Evolutionary conservation across 2,888 invertebrate species (phyloP).

Genomic region (Seira ritae): DNA sequence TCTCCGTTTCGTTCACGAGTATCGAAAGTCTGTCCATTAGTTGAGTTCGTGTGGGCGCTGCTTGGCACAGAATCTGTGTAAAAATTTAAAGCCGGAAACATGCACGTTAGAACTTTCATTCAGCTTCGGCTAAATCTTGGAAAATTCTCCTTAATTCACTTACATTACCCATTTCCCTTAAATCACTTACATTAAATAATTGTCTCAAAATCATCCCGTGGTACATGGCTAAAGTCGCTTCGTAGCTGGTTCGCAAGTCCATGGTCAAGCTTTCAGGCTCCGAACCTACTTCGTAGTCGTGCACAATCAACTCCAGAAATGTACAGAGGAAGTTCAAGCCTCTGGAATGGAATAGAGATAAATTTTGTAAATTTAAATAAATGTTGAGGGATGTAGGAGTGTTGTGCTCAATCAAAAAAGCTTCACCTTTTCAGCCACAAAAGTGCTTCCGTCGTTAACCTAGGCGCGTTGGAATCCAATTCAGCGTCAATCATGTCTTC

Average conservation of each 20-base stretch:
- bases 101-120: no score
- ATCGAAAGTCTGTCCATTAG: slow-evolving; percentile 39
- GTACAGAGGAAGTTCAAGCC: slow-evolving; percentile 54
- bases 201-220: slow-evolving; percentile 47
- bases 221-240: slow-evolving; percentile 38
- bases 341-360: slow-evolving; percentile 30
- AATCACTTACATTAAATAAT: slow-evolving; percentile 51
- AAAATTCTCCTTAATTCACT: no score
- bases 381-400: no score
- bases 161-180: no score
- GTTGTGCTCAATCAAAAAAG: no score
- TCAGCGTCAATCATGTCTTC: slow-evolving; percentile 49
- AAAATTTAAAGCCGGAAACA: no score
- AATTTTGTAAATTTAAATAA: no score
- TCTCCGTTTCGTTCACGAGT: slow-evolving; percentile 41
- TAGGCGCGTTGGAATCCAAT: not conserved
- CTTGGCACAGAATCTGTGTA: slow-evolving; percentile 40
- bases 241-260: slow-evolving; percentile 45
- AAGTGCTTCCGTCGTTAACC: slow-evolving; percentile 35
- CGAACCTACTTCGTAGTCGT: slow-evolving; percentile 28
- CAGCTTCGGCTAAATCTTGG: no score
- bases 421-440: slow-evolving; percentile 51
- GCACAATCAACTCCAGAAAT: slow-evolving; percentile 36
- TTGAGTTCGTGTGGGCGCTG: slow-evolving; percentile 40
- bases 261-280: slow-evolving; percentile 33